Evolutionary conservation across 1,140 invertebrate genomes (phyloP), one percentile per base, ranked within the genome.

Genomic region (Rhagoletis zephyria): DNA sequence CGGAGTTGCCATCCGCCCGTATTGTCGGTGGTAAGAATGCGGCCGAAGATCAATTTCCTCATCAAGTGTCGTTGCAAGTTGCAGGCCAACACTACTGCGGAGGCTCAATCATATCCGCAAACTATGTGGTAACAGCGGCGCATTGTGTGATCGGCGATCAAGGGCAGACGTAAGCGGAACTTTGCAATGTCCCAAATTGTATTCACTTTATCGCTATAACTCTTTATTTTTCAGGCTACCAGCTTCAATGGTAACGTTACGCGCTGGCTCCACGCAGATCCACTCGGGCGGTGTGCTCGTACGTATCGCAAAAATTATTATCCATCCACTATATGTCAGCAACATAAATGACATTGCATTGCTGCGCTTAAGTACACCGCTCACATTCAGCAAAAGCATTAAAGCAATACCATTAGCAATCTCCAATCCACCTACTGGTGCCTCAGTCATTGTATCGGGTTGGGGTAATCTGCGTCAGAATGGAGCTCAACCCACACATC

Each of bases 41-140:
- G 0, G 60, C 56, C 1, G 88, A 88, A 4, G 92, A 93, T 3
- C 93, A 94, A 87, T 94, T 95, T 65, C 95, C 95, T 0, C 94
- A 95, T 89, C 94, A 95, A 90, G 93, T 95, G 1, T 95, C 95
- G 0, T 87, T 96, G 3, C 90, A 94, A 74, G 90, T 93, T 10
- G 90, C 93, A 85, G 94, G 94, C 14, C 90, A 91, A 2, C 95
- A 95, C 88, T 91, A 93, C 60, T 96, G 95, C 89, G 95, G 95
- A 6, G 95, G 95, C 4, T 93, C 95, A 2, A 93, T 96, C 16
- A 94, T 96, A 40, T 93, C 93, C 14, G 90, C 93, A 9, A 94
- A 93, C 42, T 93, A 94, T 74, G 93, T 96, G 45, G 89, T 96
- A 2, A 96, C 95, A 7, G 96, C 96, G 42, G 95, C 96, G 10